Percentiles rank a stretch among this genome's conserved stretches.
Evolutionary conservation across 53 echinoderm and acorn worm genomes (phyloP).

Genomic region (Paracentrotus lividus): DNA sequence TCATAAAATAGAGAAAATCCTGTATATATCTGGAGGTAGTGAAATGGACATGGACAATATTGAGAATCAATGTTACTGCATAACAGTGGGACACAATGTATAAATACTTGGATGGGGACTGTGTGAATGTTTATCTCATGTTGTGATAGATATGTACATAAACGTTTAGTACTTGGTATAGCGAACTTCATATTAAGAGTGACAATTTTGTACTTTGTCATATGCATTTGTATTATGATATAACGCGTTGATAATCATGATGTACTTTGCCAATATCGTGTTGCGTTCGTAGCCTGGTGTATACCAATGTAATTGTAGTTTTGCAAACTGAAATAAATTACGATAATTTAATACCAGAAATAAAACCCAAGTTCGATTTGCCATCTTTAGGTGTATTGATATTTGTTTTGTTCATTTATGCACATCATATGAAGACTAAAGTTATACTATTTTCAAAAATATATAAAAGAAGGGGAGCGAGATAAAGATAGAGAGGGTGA

Average conservation of each 20-base stretch:
- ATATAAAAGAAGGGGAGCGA: not conserved
- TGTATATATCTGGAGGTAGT: not conserved
- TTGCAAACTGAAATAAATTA: slow-evolving; percentile 33
- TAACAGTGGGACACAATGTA: not conserved
- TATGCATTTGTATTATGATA: slow-evolving; percentile 24
- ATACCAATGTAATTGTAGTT: slow-evolving; percentile 1
- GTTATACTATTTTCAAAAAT: not conserved
- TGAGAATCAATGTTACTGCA: not conserved
- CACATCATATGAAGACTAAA: too few relatives aligned
- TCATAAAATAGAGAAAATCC: not conserved
- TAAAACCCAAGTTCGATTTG: not conserved
- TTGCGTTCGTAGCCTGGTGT: slow-evolving; percentile 17
- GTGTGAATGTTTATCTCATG: not conserved
- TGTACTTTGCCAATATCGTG: slow-evolving; percentile 5
- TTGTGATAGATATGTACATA: slow-evolving; percentile 9
- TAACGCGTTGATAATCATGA: not conserved
- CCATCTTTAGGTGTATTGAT: not conserved
- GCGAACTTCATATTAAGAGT: not conserved
- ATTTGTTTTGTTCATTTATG: not conserved
- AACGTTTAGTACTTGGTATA: slow-evolving; percentile 20
- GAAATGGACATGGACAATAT: not conserved
- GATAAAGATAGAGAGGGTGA: not conserved
- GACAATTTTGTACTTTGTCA: slow-evolving; percentile 41
- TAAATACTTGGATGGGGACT: not conserved
- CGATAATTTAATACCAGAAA: slow-evolving; percentile 1